Percentiles rank a stretch among this genome's conserved stretches.
These are phyloP conservation scores for Epinotia nisella DNA, from an alignment of 2,888 invertebrate species.

Conservation along the genomic window DNA sequence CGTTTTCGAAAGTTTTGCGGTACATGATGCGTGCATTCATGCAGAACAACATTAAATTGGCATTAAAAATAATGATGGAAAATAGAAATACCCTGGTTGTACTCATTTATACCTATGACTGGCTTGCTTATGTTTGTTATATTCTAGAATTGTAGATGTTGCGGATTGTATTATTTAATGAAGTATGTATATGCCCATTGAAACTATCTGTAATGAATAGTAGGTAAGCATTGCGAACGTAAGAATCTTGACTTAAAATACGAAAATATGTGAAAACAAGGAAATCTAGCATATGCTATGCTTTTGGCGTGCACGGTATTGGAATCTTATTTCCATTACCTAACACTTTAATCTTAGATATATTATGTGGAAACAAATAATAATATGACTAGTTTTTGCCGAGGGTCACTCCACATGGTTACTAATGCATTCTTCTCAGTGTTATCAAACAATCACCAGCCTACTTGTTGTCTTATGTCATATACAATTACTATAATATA, in stretches of 20 bases:
- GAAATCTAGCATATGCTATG: background rate
- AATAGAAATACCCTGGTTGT: background rate
- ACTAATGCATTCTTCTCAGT: background rate
- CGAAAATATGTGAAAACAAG: background rate
- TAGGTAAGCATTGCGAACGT: background rate
- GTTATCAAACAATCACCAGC: constrained; percentile 1
- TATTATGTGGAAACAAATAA: background rate
- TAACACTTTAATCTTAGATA: too few species aligned
- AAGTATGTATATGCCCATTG: background rate
- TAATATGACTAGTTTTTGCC: too few species aligned
- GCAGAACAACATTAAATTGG: background rate
- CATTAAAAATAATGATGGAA: background rate
- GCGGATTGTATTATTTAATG: background rate
- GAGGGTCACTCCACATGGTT: background rate
- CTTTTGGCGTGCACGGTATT: constrained; percentile 1
- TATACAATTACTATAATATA: background rate
- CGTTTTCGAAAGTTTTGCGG: background rate
- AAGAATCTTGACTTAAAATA: background rate
- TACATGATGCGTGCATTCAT: background rate
- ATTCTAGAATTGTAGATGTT: background rate
- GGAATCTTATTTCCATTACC: background rate
- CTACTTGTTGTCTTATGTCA: background rate
- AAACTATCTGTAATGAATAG: background rate
- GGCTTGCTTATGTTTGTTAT: background rate
- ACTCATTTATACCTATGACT: background rate